phyloP scores from a whole-genome alignment of 2,888 invertebrate genomes.

The Octonoba sinensis region DNA sequence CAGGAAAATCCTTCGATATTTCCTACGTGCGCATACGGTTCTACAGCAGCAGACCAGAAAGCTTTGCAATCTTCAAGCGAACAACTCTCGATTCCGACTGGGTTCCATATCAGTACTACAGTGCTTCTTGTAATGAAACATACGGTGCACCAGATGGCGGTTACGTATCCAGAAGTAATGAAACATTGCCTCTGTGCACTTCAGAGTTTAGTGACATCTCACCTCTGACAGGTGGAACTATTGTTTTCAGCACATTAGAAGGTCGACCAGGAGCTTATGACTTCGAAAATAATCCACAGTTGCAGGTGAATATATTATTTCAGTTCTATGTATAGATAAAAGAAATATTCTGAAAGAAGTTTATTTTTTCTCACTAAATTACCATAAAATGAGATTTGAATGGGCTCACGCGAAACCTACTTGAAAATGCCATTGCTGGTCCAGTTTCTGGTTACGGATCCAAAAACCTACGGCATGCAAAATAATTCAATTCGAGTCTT shows the following conservation, averaged over 20 bases:
- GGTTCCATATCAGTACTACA: slow-evolving; percentile 92
- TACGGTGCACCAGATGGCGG: slow-evolving; percentile 88
- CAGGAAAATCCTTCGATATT: slow-evolving; percentile 96
- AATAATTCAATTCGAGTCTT: too few species aligned
- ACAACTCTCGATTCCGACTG: slow-evolving; percentile 82
- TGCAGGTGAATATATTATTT: slow-evolving; percentile 81
- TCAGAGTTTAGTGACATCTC: slow-evolving; percentile 98
- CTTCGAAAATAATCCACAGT: slow-evolving; percentile 88
- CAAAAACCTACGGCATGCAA: too few species aligned
- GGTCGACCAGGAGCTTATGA: slow-evolving; percentile 92
- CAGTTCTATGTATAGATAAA: too few species aligned
- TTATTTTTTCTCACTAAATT: too few species aligned
- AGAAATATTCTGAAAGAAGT: too few species aligned
- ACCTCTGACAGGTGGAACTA: slow-evolving; percentile 95
- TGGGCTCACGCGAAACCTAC: too few species aligned
- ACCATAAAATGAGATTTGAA: too few species aligned
- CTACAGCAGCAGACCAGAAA: slow-evolving; percentile 95
- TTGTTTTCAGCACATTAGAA: slow-evolving; percentile 94
- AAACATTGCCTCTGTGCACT: slow-evolving; percentile 94
- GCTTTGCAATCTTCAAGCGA: slow-evolving; percentile 95
- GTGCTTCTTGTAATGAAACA: slow-evolving; percentile 91
- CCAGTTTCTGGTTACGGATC: too few species aligned
- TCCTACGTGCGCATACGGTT: slow-evolving; percentile 95
- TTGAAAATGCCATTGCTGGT: too few species aligned
- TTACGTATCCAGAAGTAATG: slow-evolving; percentile 81